Conservation (phyloP, 2,888 invertebrate species). For the Metallyticus violacea region DNA sequence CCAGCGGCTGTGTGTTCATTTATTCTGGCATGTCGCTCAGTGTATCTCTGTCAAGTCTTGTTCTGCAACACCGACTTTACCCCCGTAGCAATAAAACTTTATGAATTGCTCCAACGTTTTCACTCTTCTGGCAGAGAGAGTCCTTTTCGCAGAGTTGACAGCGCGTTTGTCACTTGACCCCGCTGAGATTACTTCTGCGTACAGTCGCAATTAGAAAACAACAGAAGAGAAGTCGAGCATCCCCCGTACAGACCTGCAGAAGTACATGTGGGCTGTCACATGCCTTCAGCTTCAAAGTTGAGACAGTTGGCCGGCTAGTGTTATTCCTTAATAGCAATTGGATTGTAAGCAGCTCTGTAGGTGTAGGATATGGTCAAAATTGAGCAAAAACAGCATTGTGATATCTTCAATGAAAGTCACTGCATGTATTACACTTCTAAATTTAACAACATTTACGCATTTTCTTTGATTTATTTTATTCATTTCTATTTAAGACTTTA, state of each 20-base stretch:
- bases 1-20: not conserved
- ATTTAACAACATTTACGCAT: too few species aligned
- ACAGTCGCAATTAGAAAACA: not conserved
- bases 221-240: not conserved
- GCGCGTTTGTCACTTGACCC: slow-evolving; percentile 13
- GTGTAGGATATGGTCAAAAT: too few species aligned
- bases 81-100: slow-evolving; percentile 21
- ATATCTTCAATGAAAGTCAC: too few species aligned
- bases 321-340: too few species aligned
- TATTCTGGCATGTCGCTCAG: not conserved
- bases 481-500: too few species aligned
- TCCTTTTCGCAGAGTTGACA: not conserved
- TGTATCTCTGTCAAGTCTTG: slow-evolving; percentile 20
- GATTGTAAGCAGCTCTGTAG: not conserved
- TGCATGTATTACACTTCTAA: too few species aligned
- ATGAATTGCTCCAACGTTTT: slow-evolving; percentile 23
- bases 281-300: too few species aligned
- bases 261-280: not conserved
- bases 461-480: too few species aligned
- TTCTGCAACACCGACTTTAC: slow-evolving; percentile 17
- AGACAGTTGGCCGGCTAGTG: not conserved
- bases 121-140: slow-evolving; percentile 9
- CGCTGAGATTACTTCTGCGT: not conserved
- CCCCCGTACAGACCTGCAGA: not conserved
- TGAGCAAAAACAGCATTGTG: too few species aligned